Base-by-base conservation (phyloP, 2,113 vertebrate genomes). In the Circaetus cinerascens region DNA sequence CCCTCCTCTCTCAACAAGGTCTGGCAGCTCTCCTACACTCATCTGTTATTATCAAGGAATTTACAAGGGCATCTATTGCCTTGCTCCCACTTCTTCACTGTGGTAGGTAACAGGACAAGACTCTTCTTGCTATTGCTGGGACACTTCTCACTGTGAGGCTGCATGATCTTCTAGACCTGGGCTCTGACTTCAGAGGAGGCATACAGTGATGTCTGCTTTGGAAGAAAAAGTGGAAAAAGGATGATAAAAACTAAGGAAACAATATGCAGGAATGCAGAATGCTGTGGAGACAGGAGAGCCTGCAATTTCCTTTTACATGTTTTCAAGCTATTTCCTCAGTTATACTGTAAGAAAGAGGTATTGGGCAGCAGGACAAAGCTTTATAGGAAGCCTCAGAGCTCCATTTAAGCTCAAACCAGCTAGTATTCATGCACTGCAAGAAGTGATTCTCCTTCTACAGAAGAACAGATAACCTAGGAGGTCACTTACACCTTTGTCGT, bases 111-210 rank as follows among this genome's bases (percentile, higher is more conserved):
- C 23, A 62, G n/a, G n/a, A 51, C 53, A 86, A 64, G 32, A 9
- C 13, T 90, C 4, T 9, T 14, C 13, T 56, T 55, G 14, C 14
- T 73, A 1, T 11, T 60, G 12, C 19, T 56, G 41, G 36, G 50
- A 13, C n/a, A 46, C 6, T 73, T 23, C 15, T 67, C 14, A 7
- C 23, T 57, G 45, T n/a, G 50, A 92, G 45, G 22, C 8, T 57
- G 15, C 2, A 0, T 2, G 2, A 36, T 29, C 18, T 55, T 76
- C 72, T 53, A 3, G 18, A 48, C 5, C 13, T 32, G 23, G 6
- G 3, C 2, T 56, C 23, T 84, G 48, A 43, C 43, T 72, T 67
- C 19, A 63, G 25, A 82, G 5, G 18, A 86, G 48, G 7, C 15
- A 60, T 62, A 53, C 2, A 34, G 21, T 72, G 12, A 36, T 36